Evolutionary conservation across 2,113 vertebrate species (phyloP).

Genomic region (Dasyurus viverrinus): DNA sequence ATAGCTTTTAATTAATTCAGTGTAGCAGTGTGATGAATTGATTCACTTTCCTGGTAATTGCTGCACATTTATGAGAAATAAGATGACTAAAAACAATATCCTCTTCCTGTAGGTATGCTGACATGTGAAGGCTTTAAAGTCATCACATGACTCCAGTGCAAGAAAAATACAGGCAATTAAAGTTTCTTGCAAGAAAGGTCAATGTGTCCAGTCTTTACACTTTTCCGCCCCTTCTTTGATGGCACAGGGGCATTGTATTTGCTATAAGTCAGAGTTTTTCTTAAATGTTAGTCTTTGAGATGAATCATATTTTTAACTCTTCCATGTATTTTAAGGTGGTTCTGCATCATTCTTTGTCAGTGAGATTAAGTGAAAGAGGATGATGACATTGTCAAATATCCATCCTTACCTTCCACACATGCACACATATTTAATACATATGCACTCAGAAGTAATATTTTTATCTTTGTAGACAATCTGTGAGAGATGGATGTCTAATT

Average conservation of each 20-base stretch:
- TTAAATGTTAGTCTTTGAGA: conserved; percentile 56
- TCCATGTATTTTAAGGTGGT: conserved; percentile 50
- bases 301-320: conserved; percentile 46
- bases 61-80: conserved; percentile 69
- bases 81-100: conserved; percentile 61
- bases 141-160: conserved; percentile 30
- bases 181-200: conserved; percentile 49
- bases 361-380: conserved; percentile 57
- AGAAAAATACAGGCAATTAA: conserved; percentile 64
- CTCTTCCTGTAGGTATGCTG: conserved; percentile 65
- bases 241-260: conserved; percentile 50
- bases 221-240: conserved; percentile 26
- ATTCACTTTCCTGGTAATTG: conserved; percentile 71
- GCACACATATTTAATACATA: conserved; percentile 29
- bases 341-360: conserved; percentile 53
- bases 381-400: conserved; percentile 63
- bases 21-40: conserved; percentile 54
- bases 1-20: conserved; percentile 62
- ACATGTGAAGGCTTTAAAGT: conserved; percentile 56
- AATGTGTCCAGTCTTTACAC: conserved; percentile 44
- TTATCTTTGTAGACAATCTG: conserved; percentile 46
- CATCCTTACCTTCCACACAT: conserved; percentile 31
- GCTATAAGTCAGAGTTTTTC: conserved; percentile 18
- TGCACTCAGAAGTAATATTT: conserved; percentile 59
- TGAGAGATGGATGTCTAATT: conserved; percentile 26